Percentiles rank a stretch among this genome's conserved stretches.
These are phyloP conservation scores for Gerris lacustris DNA, from an alignment of 2,888 invertebrate species.

Conservation along the genomic window DNA sequence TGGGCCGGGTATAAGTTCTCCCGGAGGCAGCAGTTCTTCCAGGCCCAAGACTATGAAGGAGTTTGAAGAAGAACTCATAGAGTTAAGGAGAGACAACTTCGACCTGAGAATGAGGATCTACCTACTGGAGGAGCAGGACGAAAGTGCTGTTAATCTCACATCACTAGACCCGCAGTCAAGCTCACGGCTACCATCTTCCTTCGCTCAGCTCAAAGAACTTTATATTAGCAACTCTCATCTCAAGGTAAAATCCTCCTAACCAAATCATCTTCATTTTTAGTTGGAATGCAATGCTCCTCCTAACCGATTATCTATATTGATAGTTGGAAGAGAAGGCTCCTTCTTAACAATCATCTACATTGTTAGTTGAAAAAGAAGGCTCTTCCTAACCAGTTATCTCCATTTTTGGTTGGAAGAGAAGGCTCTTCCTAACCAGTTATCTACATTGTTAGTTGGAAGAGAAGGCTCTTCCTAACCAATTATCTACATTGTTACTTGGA, in stretches of 20 bases:
- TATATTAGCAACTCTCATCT: conserved; percentile 55
- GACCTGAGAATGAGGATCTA: conserved; percentile 81
- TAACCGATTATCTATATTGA: too few relatives aligned
- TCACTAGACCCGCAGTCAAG: neutral
- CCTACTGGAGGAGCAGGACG: conserved; percentile 66
- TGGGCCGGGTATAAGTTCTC: neutral
- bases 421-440: too few relatives aligned
- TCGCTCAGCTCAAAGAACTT: conserved; percentile 52
- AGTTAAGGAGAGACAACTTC: conserved; percentile 81
- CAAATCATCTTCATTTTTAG: too few relatives aligned
- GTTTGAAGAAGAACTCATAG: conserved; percentile 72
- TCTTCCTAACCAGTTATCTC: too few relatives aligned
- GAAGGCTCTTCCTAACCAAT: too few relatives aligned
- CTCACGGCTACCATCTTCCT: conserved; percentile 17
- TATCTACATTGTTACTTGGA: too few relatives aligned
- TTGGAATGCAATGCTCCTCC: too few relatives aligned
- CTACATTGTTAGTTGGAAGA: too few relatives aligned
- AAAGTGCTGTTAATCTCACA: conserved; percentile 13
- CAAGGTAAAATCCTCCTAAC: conserved; percentile 41
- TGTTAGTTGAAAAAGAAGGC: too few relatives aligned
- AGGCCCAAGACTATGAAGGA: conserved; percentile 63
- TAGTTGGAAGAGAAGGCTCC: too few relatives aligned
- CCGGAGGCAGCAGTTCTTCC: neutral
- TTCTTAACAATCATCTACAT: too few relatives aligned
- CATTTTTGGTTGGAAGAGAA: too few relatives aligned